phyloP scores from a whole-genome alignment of 2,113 vertebrate species.

The Dicentrarchus labrax region DNA sequence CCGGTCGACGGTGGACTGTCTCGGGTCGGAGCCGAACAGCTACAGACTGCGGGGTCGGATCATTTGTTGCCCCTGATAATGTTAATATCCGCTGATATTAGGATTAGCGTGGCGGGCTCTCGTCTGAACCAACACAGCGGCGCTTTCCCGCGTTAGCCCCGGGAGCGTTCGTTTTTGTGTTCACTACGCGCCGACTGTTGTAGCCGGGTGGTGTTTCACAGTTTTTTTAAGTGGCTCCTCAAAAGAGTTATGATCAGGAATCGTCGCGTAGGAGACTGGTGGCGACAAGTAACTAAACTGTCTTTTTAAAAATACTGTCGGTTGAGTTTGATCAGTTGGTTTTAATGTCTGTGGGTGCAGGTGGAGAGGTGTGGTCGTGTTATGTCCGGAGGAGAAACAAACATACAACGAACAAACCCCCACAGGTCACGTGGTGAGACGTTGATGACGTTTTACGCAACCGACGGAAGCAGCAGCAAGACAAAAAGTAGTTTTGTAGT shows the following conservation, averaged over 20 bases:
- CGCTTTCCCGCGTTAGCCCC: constrained; percentile 75
- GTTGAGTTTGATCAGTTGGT: neutral
- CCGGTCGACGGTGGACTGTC: neutral
- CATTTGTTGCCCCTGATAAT: neutral
- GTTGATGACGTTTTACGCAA: constrained; percentile 33
- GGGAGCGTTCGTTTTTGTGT: constrained; percentile 52
- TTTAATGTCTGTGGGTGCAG: neutral
- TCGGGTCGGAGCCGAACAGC: neutral
- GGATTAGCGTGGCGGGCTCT: constrained; percentile 30
- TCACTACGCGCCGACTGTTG: neutral
- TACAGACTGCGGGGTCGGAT: neutral
- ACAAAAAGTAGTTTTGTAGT: neutral
- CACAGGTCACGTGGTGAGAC: neutral
- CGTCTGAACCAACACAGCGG: constrained; percentile 41
- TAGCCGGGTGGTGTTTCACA: neutral
- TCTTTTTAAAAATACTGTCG: too few relatives aligned
- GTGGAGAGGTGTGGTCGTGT: neutral
- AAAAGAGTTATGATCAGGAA: rapidly evolving
- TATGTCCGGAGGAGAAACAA: neutral
- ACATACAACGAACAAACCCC: neutral
- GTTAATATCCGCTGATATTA: neutral
- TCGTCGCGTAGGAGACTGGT: too few relatives aligned
- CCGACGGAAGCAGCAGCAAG: neutral
- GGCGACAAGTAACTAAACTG: rapidly evolving
- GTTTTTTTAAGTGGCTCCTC: neutral